phyloP scores from a whole-genome alignment of 2,888 invertebrate species.

The Didymodactylos carnosus region DNA sequence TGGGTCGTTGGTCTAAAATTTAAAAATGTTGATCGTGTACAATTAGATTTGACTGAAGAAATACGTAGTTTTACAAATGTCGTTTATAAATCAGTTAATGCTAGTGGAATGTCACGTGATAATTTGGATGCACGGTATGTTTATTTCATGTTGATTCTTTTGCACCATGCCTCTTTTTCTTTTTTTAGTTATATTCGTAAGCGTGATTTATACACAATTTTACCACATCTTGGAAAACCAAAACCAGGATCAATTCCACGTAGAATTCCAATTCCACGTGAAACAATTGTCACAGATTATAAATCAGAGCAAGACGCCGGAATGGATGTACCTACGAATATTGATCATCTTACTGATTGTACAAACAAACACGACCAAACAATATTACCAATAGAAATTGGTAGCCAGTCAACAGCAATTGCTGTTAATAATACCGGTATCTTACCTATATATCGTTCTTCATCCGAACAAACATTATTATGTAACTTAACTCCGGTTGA shows the following conservation, averaged over 20 bases:
- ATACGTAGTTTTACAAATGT: not conserved
- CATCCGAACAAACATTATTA: too few species aligned
- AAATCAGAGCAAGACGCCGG: too few species aligned
- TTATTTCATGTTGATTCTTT: not conserved
- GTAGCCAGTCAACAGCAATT: too few species aligned
- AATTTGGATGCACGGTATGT: not conserved
- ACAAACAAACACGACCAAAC: too few species aligned
- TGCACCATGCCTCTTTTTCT: not conserved
- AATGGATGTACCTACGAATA: too few species aligned
- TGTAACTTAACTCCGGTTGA: too few species aligned
- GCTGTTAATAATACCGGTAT: too few species aligned
- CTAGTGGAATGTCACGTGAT: not conserved
- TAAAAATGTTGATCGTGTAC: not conserved
- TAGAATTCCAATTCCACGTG: too few species aligned
- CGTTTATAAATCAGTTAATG: not conserved
- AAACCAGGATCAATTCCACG: slow-evolving; percentile 47
- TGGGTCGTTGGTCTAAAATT: not conserved
- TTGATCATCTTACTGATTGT: too few species aligned
- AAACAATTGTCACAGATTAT: too few species aligned
- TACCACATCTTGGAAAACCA: slow-evolving; percentile 22
- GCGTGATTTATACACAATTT: not conserved
- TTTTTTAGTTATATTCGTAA: not conserved
- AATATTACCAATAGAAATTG: too few species aligned
- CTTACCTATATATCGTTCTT: too few species aligned
- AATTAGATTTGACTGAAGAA: not conserved